Base-by-base conservation (phyloP, 2,888 invertebrate genomes). In the Unio delphinus region DNA sequence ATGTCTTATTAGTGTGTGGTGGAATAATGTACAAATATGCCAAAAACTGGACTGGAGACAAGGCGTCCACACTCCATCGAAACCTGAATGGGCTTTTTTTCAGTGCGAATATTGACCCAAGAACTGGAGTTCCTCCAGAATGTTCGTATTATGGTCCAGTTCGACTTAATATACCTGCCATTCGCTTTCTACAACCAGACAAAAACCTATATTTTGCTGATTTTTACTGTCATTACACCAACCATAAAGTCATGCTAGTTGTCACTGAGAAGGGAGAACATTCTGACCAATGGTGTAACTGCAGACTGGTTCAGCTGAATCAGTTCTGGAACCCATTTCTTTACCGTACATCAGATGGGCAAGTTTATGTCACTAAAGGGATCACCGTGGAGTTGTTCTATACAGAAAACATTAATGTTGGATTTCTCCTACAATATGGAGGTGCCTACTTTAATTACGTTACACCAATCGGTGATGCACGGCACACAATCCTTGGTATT, bases 221-320 rank as follows among this genome's bases (percentile, higher is more conserved):
- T 71, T 89, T 88, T 78, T 89, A 89, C 78, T 89, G 89, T 76
- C 87, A 86, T 76, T 76, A 80, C 61, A 65, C 68, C 20, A 74
- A 76, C 11, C 89, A 89, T 76, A 87, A 89, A 68, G 82, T 88
- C 18, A 88, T 88, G 0, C 68, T 89, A 8, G 86, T 89, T 11
- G 67, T 87, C 4, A 71, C 75, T 15, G 54, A 56, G 17, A 56
- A 45, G 15, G 65, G 64, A 4, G 67, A 64, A 5, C 20, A 60
- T 0, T 34, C 58, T n/a, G 75, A 76, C 61, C 8, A 55, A 20
- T 78, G 72, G 65, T 78, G 78, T 62, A 45, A 23, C 15, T 20
- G 59, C 34, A 57, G 69, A 26, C 69, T 78, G 5, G 26, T 70
- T 7, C 20, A 66, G 17, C 67, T 78, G 3, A 61, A 78, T 28